A percentile compares a stretch with the other conserved stretches of the same genome.
phyloP scores from a whole-genome alignment of 2,888 invertebrate genomes.

The Dasysyrphus tricinctus region DNA sequence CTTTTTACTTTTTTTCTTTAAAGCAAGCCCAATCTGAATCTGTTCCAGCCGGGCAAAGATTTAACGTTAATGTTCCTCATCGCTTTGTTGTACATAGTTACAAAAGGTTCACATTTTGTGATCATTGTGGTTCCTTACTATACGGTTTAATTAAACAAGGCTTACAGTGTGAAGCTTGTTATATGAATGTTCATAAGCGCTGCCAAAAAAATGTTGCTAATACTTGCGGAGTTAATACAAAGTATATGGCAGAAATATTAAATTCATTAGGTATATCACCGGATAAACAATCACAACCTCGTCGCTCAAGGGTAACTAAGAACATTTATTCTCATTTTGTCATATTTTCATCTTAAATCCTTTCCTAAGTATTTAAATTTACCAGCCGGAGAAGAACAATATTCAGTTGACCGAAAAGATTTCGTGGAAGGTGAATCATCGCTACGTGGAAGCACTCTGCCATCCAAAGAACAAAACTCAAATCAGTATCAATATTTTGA shows the following conservation, averaged over 20 bases:
- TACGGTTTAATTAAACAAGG: slow-evolving; percentile 98
- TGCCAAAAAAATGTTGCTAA: slow-evolving; percentile 99
- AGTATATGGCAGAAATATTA: slow-evolving; percentile 97
- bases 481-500: slow-evolving; percentile 80
- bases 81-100: slow-evolving; percentile 97
- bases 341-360: not conserved
- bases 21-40: slow-evolving; percentile 85
- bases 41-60: slow-evolving; percentile 89
- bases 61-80: slow-evolving; percentile 99
- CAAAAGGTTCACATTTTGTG: slow-evolving; percentile 99
- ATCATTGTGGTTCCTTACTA: slow-evolving; percentile 98
- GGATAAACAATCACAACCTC: slow-evolving; percentile 89
- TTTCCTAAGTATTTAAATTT: slow-evolving; percentile 82
- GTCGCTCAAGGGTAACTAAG: slow-evolving; percentile 86
- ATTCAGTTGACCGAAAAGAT: slow-evolving; percentile 82
- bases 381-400: slow-evolving; percentile 83
- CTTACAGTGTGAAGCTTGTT: slow-evolving; percentile 97
- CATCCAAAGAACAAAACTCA: slow-evolving; percentile 77
- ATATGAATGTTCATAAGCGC: slow-evolving; percentile 98
- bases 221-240: slow-evolving; percentile 99
- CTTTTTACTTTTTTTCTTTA: slow-evolving; percentile 41
- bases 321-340: not conserved
- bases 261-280: slow-evolving; percentile 96
- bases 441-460: slow-evolving; percentile 52
- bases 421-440: slow-evolving; percentile 79